phyloP scores from a whole-genome alignment of 2,113 vertebrate species.

The Daubentonia madagascariensis region DNA sequence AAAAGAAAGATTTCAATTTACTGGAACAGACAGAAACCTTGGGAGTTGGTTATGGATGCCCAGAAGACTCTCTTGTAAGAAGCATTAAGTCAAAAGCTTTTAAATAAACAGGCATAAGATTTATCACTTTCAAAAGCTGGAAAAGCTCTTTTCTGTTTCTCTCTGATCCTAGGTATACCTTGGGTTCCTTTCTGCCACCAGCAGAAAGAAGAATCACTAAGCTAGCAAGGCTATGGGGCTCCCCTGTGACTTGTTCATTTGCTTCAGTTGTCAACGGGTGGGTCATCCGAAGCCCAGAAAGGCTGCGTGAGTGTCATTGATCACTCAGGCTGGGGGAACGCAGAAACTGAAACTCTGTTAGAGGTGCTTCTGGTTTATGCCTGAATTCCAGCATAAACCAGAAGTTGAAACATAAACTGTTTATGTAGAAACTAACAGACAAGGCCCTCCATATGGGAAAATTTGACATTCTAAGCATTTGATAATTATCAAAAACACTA shows the following conservation, averaged over 20 bases:
- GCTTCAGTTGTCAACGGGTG: neutral
- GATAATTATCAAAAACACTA: neutral
- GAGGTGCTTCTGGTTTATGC: neutral
- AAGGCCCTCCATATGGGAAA: neutral
- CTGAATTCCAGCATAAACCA: neutral
- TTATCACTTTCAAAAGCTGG: neutral
- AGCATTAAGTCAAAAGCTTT: neutral
- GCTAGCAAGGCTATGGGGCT: neutral
- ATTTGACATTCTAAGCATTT: neutral
- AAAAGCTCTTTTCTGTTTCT: neutral
- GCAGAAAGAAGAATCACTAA: neutral
- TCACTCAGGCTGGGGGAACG: neutral
- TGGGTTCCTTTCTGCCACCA: neutral
- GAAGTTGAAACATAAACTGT: neutral
- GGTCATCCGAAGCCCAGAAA: neutral
- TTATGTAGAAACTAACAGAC: neutral
- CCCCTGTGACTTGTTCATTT: neutral
- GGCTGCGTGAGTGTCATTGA: accelerated
- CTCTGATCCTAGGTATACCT: neutral
- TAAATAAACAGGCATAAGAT: neutral
- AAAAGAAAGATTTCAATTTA: constrained; percentile 98
- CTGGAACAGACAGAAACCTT: constrained; percentile 95
- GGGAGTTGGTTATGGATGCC: constrained; percentile 96
- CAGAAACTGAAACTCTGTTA: neutral
- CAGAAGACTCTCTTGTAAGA: constrained; percentile 96